phyloP scores from a whole-genome alignment of 2,113 vertebrate genomes.

The Nicator chloris region DNA sequence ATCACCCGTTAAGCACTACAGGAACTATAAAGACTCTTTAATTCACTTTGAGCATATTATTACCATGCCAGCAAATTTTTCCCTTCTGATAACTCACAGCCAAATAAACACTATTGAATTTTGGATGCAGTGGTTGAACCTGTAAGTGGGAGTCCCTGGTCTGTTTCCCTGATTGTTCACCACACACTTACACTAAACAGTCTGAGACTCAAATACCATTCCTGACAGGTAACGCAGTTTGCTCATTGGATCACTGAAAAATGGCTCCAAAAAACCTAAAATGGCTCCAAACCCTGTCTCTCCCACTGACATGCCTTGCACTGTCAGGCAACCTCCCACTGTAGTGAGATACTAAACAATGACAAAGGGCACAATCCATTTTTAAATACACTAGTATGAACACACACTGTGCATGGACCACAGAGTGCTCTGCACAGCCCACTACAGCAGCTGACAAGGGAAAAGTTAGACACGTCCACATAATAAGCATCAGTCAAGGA shows the following conservation, averaged over 20 bases:
- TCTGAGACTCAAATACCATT: background rate
- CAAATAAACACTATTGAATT: background rate
- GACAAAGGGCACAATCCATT: background rate
- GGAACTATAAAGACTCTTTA: background rate
- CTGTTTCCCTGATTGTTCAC: background rate
- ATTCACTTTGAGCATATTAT: background rate
- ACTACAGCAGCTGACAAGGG: rapidly evolving
- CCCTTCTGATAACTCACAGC: background rate
- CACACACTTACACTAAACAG: background rate
- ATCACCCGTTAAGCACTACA: background rate
- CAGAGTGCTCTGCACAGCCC: background rate
- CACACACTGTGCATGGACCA: background rate
- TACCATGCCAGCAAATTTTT: background rate
- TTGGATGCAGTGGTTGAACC: background rate
- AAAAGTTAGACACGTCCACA: background rate
- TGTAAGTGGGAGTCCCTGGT: background rate
- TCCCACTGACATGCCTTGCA: rapidly evolving
- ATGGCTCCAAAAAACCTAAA: background rate
- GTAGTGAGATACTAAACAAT: background rate
- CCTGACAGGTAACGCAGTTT: background rate
- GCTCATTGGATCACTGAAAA: background rate
- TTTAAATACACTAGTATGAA: background rate
- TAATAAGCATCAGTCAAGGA: background rate
- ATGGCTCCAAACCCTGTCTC: background rate
- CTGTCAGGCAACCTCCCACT: background rate